Percentiles rank a stretch among this genome's conserved stretches.
These are phyloP conservation scores for Globia sparganii DNA, from an alignment of 2,888 invertebrate genomes.

Conservation along the genomic window DNA sequence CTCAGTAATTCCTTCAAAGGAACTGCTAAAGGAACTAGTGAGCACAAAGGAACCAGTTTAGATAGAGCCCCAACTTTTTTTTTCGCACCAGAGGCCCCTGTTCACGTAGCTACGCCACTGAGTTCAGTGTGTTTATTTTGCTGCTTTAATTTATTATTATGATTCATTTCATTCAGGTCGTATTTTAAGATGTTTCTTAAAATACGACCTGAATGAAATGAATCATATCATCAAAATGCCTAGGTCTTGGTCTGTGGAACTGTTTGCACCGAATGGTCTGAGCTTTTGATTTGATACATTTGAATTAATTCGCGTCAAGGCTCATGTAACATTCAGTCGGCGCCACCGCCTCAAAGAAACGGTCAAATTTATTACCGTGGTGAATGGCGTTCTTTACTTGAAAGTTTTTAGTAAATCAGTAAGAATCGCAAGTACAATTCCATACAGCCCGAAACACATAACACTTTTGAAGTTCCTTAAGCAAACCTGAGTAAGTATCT, in stretches of 20 bases:
- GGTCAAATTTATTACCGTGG: conserved; percentile 30
- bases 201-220: not conserved
- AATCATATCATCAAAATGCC: not conserved
- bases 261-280: not conserved
- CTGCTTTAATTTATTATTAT: too few species aligned
- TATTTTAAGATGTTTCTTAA: too few species aligned
- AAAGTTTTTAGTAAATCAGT: not conserved
- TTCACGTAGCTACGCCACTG: too few species aligned
- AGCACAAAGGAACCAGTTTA: too few species aligned
- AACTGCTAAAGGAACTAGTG: too few species aligned
- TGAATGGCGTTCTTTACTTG: conserved; percentile 12
- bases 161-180: too few species aligned
- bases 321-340: conserved; percentile 26
- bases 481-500: not conserved
- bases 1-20: too few species aligned
- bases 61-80: too few species aligned
- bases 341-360: conserved; percentile 2
- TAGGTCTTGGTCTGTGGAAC: not conserved
- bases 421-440: not conserved
- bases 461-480: not conserved
- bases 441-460: too few species aligned
- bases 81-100: too few species aligned
- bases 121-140: not conserved
- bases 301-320: conserved; percentile 69
- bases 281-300: conserved; percentile 61